Evolutionary conservation across 2,113 vertebrate species (phyloP), one percentile per base, ranked within the genome.

Genomic region (Polypterus bichir): DNA sequence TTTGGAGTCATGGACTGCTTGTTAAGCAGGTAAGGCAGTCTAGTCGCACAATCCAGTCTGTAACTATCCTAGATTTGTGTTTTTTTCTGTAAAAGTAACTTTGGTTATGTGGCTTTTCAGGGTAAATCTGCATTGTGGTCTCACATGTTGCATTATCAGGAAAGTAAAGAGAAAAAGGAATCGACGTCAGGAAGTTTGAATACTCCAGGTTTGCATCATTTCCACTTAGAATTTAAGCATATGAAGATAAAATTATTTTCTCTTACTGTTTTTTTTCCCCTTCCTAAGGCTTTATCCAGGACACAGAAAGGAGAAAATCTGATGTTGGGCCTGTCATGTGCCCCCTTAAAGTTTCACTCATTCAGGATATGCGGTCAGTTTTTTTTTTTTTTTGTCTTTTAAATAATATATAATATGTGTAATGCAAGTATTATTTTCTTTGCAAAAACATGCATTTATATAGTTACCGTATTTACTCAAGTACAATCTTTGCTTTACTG

Each of bases 111-210:
- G 3, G 7, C 46, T 44, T 44, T 44, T 58, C 7, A 98, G 95
- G 96, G 96, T 27, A 98, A 98, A 70, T 99, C 96, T 61, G 96
- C 96, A 51, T 82, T 99, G 73, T 99, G 96, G 96, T 97, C 96
- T 48, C 96, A 99, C 74, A 75, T 99, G 61, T 78, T 96, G 68
- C 96, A 97, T 74, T 99, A 96, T 68, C 85, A 94, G 68, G 95
- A 99, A 75, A 94, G 88, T 65, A 89, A 94, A 64, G 91, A 97
- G 80, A 91, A 91, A 79, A 96, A 88, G 62, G 83, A 76, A 70
- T 81, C 85, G 47, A 89, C 89, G 7, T 88, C 92, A 3, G 90
- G 87, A 60, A 85, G 90, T 73, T 79, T 97, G 66, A 87, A 84
- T 69, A 88, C 86, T 67, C 86, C 94, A 78, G 93, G 93, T 98